Base-by-base conservation (phyloP, 2,113 vertebrate species). In the Enhydra lutris region DNA sequence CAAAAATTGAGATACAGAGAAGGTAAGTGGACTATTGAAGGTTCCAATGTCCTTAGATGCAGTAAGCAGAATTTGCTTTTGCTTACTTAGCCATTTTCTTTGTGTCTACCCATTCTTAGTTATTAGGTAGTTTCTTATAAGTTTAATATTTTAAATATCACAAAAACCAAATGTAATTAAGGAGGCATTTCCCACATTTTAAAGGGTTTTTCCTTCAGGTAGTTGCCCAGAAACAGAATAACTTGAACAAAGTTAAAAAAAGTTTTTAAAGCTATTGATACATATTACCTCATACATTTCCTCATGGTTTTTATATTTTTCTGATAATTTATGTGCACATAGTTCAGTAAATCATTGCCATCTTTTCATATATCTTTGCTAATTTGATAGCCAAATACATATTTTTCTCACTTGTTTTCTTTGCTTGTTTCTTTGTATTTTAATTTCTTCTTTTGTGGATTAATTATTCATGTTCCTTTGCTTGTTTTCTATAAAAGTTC, bases 401-500 rank as follows among this genome's bases (percentile, higher is more conserved):
- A 71, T 78, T 76, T 81, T 89, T 21, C 34, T 13, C 55, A 26
- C 9, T 74, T 82, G 50, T 90, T 93, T 91, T 80, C 74, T 83
- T 93, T 94, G 29, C 26, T 76, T 57, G 20, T 76, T 88, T 81
- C 63, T 91, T 81, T 95, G 4, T 69, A 59, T 84, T 96, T 96
- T 83, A 84, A 91, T 50, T 88, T 91, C 14, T 1, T 94, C 45
- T 69, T 81, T 74, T 71, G 23, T 31, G 4, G 88, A 83, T 95
- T 79, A 74, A 47, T 93, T 52, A 52, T 52, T 52, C 31, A 76
- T 69, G 23, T 2, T 4, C 12, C 15, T 88, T 93, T 74, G 45
- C 57, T 13, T 91, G 11, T 81, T 93, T 96, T 94, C 17, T 94
- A 24, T 92, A 69, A 36, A 96, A 73, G 24, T 97, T 93, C 78